A percentile compares a stretch with the other conserved stretches of the same genome.
Conservation (phyloP, 2,888 invertebrate species). For the Teleiodes luculella region DNA sequence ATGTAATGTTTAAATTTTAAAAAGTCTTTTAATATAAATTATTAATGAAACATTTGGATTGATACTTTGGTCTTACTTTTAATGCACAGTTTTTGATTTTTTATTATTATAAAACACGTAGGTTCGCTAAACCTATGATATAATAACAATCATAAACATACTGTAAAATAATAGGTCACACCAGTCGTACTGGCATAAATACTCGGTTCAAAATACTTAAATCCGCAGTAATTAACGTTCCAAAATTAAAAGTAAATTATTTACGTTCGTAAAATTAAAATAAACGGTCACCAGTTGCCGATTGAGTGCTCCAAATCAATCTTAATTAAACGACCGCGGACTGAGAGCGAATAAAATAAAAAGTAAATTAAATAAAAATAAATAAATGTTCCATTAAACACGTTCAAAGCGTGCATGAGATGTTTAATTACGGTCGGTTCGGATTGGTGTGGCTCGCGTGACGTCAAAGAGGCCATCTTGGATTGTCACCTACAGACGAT, state of each 20-base stretch:
- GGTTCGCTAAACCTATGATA: too few relatives aligned
- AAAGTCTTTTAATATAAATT: too few relatives aligned
- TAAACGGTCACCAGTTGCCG: slow-evolving; percentile 35
- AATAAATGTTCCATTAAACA: slow-evolving; percentile 64
- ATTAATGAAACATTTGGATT: too few relatives aligned
- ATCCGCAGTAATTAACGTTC: not conserved
- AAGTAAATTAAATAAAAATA: too few relatives aligned
- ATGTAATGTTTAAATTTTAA: too few relatives aligned
- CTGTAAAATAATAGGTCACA: too few relatives aligned
- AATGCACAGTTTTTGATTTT: too few relatives aligned
- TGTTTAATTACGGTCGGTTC: slow-evolving; percentile 73
- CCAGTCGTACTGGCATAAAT: too few relatives aligned
- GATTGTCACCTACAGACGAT: slow-evolving; percentile 35
- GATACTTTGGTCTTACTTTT: too few relatives aligned
- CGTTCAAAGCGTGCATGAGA: slow-evolving; percentile 55
- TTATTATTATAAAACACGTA: too few relatives aligned
- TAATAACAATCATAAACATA: too few relatives aligned
- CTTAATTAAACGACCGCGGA: slow-evolving; percentile 65
- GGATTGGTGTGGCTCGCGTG: slow-evolving; percentile 66
- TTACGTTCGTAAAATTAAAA: slow-evolving; percentile 38
- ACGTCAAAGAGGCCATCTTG: slow-evolving; percentile 54
- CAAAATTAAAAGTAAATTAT: slow-evolving; percentile 29
- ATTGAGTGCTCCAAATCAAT: slow-evolving; percentile 62
- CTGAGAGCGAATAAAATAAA: slow-evolving; percentile 43
- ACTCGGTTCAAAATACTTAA: too few relatives aligned